Base-by-base conservation (phyloP, 2,888 invertebrate genomes). In the Habroteleia sp. region DNA sequence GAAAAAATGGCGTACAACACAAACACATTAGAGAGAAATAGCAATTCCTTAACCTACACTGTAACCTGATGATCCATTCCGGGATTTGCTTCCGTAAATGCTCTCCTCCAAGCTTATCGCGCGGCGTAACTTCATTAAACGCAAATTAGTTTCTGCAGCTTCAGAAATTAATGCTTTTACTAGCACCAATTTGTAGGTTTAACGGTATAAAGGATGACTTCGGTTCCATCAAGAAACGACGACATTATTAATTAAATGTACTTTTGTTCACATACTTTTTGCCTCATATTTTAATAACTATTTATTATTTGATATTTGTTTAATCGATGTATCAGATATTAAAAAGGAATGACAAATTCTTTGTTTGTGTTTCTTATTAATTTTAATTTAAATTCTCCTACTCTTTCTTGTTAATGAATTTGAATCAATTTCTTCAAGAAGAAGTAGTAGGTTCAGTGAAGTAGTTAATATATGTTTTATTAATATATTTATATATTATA, bases 51-150 rank as follows among this genome's bases (percentile, higher is more conserved):
- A 72, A 58, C 58, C 77, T 72, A 76, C 73, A 66, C 66, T 79
- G 77, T 84, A 84, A 84, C 84, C 84, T 84, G 84, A 84, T 84
- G 84, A 83, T 81, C 80, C 79, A 71, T 82, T 79, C 79, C 78
- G 76, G 81, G 78, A 82, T 83, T 81, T 81, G 79, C 81, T 83
- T 79, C 76, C 77, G 80, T 81, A 82, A 83, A 81, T 82, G 78
- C 50, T 50, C 79, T 77, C 78, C 76, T 71, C 42, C 54, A 54
- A 66, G 69, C 69, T 65, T 77, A 54, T 76, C 63, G 37, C 46
- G 48, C 62, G 31, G 74, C 76, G 74, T 77, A 80, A 81, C 74
- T 79, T 79, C 78, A 69, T 82, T 80, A 77, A 76, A 72, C 68
- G 68, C 58, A 81, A 82, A 82, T 82, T 80, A 77, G 80, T 80